Evolutionary conservation across 2,113 vertebrate species (phyloP).

Genomic region (Pluvialis apricaria): DNA sequence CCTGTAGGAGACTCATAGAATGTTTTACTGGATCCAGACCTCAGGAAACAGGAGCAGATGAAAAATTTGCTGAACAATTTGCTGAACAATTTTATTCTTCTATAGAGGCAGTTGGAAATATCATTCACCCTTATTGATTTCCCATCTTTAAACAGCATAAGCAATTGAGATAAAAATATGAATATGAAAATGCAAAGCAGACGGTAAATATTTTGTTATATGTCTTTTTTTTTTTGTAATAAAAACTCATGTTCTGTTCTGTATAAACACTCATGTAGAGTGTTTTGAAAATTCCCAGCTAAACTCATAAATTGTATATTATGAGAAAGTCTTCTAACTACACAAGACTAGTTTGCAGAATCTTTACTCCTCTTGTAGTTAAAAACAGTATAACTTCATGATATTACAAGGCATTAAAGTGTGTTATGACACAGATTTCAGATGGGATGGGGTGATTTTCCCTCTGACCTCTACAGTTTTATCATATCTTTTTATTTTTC

Average conservation of each 20-base stretch:
- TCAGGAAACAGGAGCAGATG: not conserved
- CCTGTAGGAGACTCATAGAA: not conserved
- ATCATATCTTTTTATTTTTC: not conserved
- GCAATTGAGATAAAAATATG: not conserved
- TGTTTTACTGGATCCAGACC: not conserved
- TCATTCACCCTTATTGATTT: not conserved
- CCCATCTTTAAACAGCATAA: not conserved
- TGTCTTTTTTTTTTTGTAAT: not conserved
- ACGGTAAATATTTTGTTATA: not conserved
- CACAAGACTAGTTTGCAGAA: not conserved
- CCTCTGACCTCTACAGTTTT: not conserved
- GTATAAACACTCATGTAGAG: not conserved
- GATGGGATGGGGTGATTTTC: not conserved
- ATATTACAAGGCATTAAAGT: not conserved
- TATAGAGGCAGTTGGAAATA: not conserved
- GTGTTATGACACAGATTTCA: not conserved
- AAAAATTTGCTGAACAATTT: not conserved
- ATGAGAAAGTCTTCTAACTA: not conserved
- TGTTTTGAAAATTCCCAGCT: not conserved
- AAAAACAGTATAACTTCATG: not conserved
- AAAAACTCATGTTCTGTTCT: not conserved
- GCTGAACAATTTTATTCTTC: not conserved
- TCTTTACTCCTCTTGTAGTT: not conserved
- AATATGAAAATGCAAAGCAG: not conserved
- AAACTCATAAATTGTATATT: not conserved